Percentiles rank a stretch among this genome's conserved stretches.
phyloP scores from a whole-genome alignment of 2,113 vertebrate genomes.

The Tauraco erythrolophus region DNA sequence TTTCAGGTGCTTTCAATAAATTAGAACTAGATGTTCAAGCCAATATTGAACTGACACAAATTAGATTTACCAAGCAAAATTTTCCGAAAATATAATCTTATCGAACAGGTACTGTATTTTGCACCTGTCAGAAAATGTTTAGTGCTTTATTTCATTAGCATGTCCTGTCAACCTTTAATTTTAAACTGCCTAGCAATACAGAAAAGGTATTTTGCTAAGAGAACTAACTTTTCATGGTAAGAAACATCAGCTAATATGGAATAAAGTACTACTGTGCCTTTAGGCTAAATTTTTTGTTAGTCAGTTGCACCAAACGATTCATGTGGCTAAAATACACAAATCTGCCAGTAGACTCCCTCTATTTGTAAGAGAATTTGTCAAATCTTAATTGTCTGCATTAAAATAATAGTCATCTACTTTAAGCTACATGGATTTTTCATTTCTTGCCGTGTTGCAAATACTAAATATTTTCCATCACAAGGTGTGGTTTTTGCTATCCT shows the following conservation, averaged over 20 bases:
- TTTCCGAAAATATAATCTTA: slow-evolving; percentile 48
- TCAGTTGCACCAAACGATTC: background rate
- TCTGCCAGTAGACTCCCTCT: background rate
- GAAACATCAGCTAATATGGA: background rate
- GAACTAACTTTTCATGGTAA: background rate
- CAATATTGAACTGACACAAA: slow-evolving; percentile 63
- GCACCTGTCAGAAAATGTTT: slow-evolving; percentile 55
- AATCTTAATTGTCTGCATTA: background rate
- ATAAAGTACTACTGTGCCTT: background rate
- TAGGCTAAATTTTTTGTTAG: background rate
- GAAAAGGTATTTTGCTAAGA: background rate
- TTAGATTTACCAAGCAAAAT: slow-evolving; percentile 58
- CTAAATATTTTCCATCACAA: background rate
- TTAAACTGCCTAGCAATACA: slow-evolving; percentile 33
- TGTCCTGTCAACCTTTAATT: slow-evolving; percentile 53
- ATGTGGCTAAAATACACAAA: background rate
- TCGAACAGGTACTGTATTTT: slow-evolving; percentile 24
- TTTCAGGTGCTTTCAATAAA: slow-evolving; percentile 57
- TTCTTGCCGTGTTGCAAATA: background rate
- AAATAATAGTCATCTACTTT: background rate
- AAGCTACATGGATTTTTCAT: background rate
- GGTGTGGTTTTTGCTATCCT: rapidly evolving
- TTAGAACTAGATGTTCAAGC: slow-evolving; percentile 49
- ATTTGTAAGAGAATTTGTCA: background rate
- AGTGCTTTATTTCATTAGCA: slow-evolving; percentile 71